Base-by-base conservation (phyloP, 2,888 invertebrate genomes). In the Abscondita cerata region DNA sequence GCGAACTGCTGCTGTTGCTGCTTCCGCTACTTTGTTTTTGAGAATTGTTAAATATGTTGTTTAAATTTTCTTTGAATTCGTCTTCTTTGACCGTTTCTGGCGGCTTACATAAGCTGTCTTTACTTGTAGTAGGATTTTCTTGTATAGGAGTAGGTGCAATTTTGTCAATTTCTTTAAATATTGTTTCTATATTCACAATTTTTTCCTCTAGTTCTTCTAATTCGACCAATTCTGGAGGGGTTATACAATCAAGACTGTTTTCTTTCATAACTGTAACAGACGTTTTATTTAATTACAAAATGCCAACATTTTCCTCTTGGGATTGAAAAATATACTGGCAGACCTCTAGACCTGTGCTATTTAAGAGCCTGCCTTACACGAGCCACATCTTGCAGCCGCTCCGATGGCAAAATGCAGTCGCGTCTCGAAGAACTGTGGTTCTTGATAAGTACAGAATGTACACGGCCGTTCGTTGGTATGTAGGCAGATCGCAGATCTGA, bases 81-180 rank as follows among this genome's bases (percentile, higher is more conserved):
- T n/a, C 47, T 51, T n/a, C 38, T 38, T 13, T 12, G 4, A 11
- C 19, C 16, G 25, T 6, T 1, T 18, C 12, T 25, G 25, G 25
- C 2, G 6, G 4, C 2, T 2, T 4, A 25, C 25, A 2, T 47
- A 16, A 33, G 0, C 8, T n/a, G n/a, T 18, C 34, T 3, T 38
- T 31, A 36, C 48, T 38, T 60, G 1, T 6, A 6, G 2, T 25
- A 6, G 6, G 25, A 6, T 25, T 25, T 25, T 25, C 52, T 44
- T 1, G 40, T 36, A 33, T 46, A n/a, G n/a, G n/a, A 59, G 34
- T n/a, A 62, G 69, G 12, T 68, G 34, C 52, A 68, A 15, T 53
- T 56, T 62, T 65, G 52, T 69, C 68, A 15, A 69, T 52, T 15
- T 38, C 36, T 53, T 66, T 69, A 46, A 69, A 69, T 18, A 69